A percentile compares a stretch with the other conserved stretches of the same genome.
These are phyloP conservation scores for Andrena minutula DNA, from an alignment of 2,888 invertebrate genomes.

Conservation along the genomic window DNA sequence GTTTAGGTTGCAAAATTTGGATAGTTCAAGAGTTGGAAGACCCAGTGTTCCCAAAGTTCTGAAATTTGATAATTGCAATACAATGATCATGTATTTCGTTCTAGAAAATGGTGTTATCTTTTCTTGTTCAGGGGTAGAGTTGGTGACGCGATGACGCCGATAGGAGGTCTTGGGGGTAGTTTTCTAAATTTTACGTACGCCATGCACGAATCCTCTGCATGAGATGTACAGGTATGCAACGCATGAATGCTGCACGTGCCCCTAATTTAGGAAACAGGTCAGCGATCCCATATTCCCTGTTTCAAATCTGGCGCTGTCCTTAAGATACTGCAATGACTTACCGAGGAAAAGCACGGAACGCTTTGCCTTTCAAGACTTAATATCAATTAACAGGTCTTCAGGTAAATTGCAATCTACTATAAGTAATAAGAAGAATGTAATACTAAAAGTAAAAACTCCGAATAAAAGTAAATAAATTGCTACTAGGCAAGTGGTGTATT, in stretches of 20 bases:
- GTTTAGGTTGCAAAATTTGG: no score
- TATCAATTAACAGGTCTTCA: neutral
- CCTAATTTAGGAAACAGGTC: slow-evolving; percentile 22
- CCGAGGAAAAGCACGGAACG: neutral
- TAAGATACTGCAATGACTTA: neutral
- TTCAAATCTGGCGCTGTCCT: neutral
- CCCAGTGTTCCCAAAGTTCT: no score
- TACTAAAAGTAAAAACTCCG: no score
- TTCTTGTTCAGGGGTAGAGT: neutral
- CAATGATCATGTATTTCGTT: no score
- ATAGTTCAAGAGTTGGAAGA: no score
- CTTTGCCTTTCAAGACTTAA: neutral
- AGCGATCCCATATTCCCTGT: slow-evolving; percentile 10
- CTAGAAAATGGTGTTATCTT: no score
- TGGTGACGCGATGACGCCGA: slow-evolving; percentile 2
- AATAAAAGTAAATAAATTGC: no score
- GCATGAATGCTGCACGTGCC: slow-evolving; percentile 16
- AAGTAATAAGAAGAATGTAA: no score
- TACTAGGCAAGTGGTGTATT: no score
- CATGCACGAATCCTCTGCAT: slow-evolving; percentile 12
- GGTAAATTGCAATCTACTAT: no score
- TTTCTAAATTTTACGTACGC: slow-evolving; percentile 27
- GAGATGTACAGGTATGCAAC: slow-evolving; percentile 6
- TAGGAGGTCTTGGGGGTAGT: neutral
- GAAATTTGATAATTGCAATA: no score